Conservation (phyloP, 2,888 invertebrate species). For the Halictus quadricinctus region DNA sequence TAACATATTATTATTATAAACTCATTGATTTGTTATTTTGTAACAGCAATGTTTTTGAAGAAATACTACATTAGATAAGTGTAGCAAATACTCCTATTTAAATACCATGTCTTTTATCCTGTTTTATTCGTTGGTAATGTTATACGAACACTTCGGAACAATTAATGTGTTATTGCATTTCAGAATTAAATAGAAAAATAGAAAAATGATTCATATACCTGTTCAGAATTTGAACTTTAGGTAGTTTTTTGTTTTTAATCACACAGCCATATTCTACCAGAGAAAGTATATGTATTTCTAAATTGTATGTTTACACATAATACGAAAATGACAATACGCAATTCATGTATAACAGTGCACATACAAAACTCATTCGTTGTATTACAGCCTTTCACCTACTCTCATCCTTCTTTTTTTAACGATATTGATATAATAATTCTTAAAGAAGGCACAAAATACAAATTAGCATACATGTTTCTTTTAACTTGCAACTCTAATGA, state of each 20-base stretch:
- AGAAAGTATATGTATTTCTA: conserved; percentile 46
- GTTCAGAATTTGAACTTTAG: not conserved
- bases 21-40: not conserved
- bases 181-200: not conserved
- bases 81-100: not conserved
- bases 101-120: not conserved
- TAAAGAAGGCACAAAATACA: conserved; percentile 50
- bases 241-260: conserved; percentile 9
- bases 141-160: not conserved
- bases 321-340: conserved; percentile 38
- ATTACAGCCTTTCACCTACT: conserved; percentile 39
- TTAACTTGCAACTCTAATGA: conserved; percentile 29
- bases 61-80: not conserved
- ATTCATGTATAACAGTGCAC: conserved; percentile 45
- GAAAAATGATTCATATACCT: not conserved
- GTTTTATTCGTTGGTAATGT: not conserved
- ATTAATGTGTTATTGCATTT: not conserved
- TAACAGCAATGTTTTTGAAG: not conserved
- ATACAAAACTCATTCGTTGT: conserved; percentile 55
- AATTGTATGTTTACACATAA: conserved; percentile 41
- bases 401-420: not conserved
- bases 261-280: conserved; percentile 27
- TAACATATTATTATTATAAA: not conserved
- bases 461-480: conserved; percentile 21
- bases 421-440: conserved; percentile 13